Evolutionary conservation across 2,888 invertebrate species (phyloP), one percentile per base, ranked within the genome.

Genomic region (Eristalinus aeneus): DNA sequence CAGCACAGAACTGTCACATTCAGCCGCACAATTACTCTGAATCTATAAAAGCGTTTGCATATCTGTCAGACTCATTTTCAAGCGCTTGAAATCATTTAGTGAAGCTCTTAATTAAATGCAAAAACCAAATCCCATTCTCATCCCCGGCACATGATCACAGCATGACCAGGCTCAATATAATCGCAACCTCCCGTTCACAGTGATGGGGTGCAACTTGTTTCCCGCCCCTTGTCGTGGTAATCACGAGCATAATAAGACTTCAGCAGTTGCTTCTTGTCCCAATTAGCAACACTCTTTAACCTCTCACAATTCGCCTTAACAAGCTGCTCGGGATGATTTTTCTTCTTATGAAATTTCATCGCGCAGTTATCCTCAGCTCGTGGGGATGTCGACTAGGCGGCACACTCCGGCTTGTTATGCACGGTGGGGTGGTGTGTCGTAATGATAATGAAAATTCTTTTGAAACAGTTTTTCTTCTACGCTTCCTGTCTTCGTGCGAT

Each of bases 201-300:
- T 63, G 27, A 27, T 27, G 16, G 23, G 39, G 53, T 22, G 20
- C 36, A 20, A 16, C 56, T 16, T 2, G 34, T 12, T 39, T n/a
- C 56, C 31, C 20, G 31, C 31, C 34, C 34, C 31, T 34, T 58
- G 46, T 16, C 46, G 16, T 5, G 78, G 63, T 82, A 74, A 83
- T 78, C 78, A 74, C 56, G 63, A 67, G 54, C 58, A 68, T 64
- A 81, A 81, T 85, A 76, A 72, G 75, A 39, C 69, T 76, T 85
- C 80, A 85, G 72, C 77, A 77, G 65, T 77, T 82, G 86, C 73
- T 20, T 58, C 86, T 86, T 86, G 86, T 60, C 34, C 82, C 86
- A 86, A 86, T 86, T 86, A 86, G 86, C 46, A 86, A 86, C 82
- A 86, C 77, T 86, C 77, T 86, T 82, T 86, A 86, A 86, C 82